Evolutionary conservation across 2,888 invertebrate species (phyloP).

Genomic region (Polydrusus tereticollis): DNA sequence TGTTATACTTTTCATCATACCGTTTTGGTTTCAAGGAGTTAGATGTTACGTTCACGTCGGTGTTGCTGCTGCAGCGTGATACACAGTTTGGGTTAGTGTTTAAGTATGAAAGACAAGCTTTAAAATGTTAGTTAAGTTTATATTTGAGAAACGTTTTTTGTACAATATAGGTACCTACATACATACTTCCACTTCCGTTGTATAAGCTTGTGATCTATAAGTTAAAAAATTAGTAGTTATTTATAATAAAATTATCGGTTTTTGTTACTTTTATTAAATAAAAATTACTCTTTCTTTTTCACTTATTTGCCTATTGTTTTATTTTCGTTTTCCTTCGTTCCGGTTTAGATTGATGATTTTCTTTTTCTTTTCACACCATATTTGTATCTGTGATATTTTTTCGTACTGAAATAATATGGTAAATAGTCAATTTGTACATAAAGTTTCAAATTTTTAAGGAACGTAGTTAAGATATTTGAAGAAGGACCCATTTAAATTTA

Average conservation of each 20-base stretch:
- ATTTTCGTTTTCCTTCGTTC: slow-evolving; percentile 54
- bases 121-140: slow-evolving; percentile 49
- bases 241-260: slow-evolving; percentile 60
- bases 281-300: slow-evolving; percentile 63
- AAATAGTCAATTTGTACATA: slow-evolving; percentile 66
- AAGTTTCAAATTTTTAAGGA: slow-evolving; percentile 51
- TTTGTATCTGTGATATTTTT: slow-evolving; percentile 66
- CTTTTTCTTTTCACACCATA: slow-evolving; percentile 47
- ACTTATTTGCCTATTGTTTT: slow-evolving; percentile 57
- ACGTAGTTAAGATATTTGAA: slow-evolving; percentile 49
- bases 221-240: slow-evolving; percentile 60
- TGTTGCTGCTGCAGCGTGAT: slow-evolving; percentile 29
- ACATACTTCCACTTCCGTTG: slow-evolving; percentile 41
- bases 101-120: slow-evolving; percentile 47
- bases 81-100: slow-evolving; percentile 39
- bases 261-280: slow-evolving; percentile 63
- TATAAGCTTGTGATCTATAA: slow-evolving; percentile 56
- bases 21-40: slow-evolving; percentile 29
- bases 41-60: slow-evolving; percentile 27
- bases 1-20: slow-evolving; percentile 27
- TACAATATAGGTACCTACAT: slow-evolving; percentile 40
- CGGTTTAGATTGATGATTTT: slow-evolving; percentile 33
- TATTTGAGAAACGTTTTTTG: slow-evolving; percentile 41
- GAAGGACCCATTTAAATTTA: slow-evolving; percentile 47
- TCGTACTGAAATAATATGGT: slow-evolving; percentile 64